Percentiles rank a stretch among this genome's conserved stretches.
These are phyloP conservation scores for Dicyrtoma fusca DNA, from an alignment of 2,888 invertebrate genomes.

Conservation along the genomic window DNA sequence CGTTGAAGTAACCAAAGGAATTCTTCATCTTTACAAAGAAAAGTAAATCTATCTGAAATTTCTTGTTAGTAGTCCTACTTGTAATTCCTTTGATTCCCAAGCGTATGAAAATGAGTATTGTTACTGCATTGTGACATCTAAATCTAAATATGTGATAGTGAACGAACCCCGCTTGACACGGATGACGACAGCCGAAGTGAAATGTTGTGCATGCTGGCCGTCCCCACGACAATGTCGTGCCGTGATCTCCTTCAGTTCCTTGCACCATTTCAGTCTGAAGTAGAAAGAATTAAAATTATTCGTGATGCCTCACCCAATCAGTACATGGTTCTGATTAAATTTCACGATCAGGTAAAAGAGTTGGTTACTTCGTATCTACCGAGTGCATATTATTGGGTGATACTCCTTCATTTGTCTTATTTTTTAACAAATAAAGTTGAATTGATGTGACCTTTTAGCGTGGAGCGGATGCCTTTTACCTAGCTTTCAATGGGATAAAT, in stretches of 20 bases:
- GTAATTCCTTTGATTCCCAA: constrained; percentile 2
- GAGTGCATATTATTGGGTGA: not conserved
- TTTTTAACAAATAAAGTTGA: not conserved
- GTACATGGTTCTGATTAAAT: constrained; percentile 96
- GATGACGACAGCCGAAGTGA: constrained; percentile 73
- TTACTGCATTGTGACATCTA: not conserved
- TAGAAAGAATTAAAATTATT: constrained; percentile 88
- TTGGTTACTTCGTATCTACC: too few species aligned
- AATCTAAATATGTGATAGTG: constrained; percentile 63
- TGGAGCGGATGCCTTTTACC: constrained; percentile 88
- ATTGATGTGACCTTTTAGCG: constrained; percentile 63
- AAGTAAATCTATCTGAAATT: too few species aligned
- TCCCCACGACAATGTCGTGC: constrained; percentile 88
- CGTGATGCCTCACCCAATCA: constrained; percentile 87
- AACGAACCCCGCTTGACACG: constrained; percentile 70
- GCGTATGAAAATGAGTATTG: constrained; percentile 4
- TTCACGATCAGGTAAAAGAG: constrained; percentile 65
- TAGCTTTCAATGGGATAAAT: constrained; percentile 86
- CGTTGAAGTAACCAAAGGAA: constrained; percentile 94
- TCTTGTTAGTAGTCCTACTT: constrained; percentile 59
- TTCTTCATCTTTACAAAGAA: constrained; percentile 95
- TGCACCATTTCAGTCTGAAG: constrained; percentile 86
- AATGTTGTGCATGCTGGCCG: constrained; percentile 83
- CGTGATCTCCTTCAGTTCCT: constrained; percentile 92
- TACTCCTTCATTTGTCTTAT: not conserved